Base-by-base conservation (phyloP, 2,888 invertebrate species). In the Chrysolina oricalcia region DNA sequence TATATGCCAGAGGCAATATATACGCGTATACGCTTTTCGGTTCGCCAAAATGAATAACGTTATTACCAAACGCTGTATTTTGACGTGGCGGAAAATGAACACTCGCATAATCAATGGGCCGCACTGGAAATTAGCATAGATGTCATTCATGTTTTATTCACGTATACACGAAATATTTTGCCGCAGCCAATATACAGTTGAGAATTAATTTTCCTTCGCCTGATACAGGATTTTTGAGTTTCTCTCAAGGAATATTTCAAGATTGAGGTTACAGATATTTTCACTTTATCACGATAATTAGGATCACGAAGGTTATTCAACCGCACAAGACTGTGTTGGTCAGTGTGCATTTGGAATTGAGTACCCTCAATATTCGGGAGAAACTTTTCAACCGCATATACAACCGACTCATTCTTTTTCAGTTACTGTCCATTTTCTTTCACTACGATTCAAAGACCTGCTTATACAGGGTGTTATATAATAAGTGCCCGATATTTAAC, bases 281-380 rank as follows among this genome's bases (percentile, higher is more conserved):
- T 27, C 27, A 27, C 2, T 27, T 27, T 3, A 2, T 3, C 27
- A 27, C n/a, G n/a, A n/a, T n/a, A n/a, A n/a, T n/a, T n/a, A n/a
- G 76, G 71, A 21, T 74, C 70, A 62, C 74, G 63, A 13, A 80
- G 11, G 6, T 40, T n/a, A 46, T 76, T 19, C 6, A 80, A 35
- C 77, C 77, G 80, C 13, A 73, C 9, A 15, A 81, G 59, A 35
- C 74, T 71, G 48, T 72, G 59, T 66, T 79, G 78, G 48, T 81
- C 78, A 10, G 81, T 78, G 3, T 77, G 19, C 2, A 81, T 77
- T 2, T 46, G 74, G 23, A 81, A 81, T 9, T 70, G 35, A 41
- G 48, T 23, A 2, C 74, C 80, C 40, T 81, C 75, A 0, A 80
- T 40, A 66, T 75, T 77, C 66, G 70, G 74, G 13, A 76, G 46